Conservation (phyloP, 2,113 vertebrate genomes). For the Etheostoma spectabile region DNA sequence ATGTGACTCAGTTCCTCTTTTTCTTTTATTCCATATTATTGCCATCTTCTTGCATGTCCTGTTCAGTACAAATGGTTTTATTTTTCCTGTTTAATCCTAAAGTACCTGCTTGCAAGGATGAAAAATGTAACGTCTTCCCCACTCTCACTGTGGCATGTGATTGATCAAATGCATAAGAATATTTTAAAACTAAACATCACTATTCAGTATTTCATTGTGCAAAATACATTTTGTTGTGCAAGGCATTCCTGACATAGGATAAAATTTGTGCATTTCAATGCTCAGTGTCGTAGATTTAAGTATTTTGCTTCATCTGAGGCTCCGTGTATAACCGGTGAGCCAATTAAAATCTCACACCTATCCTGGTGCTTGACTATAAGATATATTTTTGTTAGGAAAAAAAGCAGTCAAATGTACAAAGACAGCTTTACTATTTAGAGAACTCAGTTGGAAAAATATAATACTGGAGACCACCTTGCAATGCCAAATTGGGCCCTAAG, state of each 20-base stretch:
- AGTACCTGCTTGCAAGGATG: background rate
- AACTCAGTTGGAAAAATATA: conserved; percentile 5
- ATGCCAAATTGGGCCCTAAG: no score
- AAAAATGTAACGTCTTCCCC: background rate
- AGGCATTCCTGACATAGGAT: background rate
- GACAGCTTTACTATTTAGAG: background rate
- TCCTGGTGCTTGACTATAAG: background rate
- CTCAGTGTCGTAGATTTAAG: background rate
- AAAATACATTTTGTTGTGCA: background rate
- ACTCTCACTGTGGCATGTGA: background rate
- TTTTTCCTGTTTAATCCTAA: background rate
- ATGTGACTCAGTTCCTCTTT: background rate
- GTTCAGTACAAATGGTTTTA: background rate
- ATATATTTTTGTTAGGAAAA: background rate
- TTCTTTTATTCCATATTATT: no score
- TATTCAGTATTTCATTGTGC: background rate
- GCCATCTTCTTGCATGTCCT: background rate
- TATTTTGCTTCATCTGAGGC: background rate
- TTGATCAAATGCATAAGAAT: background rate
- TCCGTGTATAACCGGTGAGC: background rate
- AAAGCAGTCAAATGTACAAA: background rate
- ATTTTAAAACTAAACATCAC: background rate
- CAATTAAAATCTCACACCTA: background rate
- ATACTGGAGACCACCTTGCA: no score
- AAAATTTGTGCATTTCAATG: background rate